A percentile compares a stretch with the other conserved stretches of the same genome.
These are phyloP conservation scores for Vombatus ursinus DNA, from an alignment of 2,113 vertebrate genomes.

Conservation along the genomic window DNA sequence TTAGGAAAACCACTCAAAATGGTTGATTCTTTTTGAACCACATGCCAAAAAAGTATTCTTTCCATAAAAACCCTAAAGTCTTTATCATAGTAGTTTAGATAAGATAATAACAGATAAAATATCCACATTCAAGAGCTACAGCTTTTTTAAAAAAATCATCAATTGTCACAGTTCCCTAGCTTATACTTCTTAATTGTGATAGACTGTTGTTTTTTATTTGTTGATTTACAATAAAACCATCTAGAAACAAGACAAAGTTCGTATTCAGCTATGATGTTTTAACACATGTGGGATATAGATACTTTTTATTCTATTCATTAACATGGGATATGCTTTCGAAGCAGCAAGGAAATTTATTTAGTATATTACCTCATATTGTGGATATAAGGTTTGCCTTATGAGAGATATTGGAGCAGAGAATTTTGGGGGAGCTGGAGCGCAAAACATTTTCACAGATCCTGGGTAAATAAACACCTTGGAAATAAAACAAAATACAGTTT, in stretches of 20 bases:
- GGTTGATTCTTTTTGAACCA: background rate
- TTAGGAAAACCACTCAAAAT: background rate
- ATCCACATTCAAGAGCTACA: background rate
- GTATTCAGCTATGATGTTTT: slow-evolving; percentile 33
- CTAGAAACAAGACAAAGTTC: slow-evolving; percentile 33
- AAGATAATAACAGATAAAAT: background rate
- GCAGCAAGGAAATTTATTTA: slow-evolving; percentile 28
- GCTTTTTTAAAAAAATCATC: background rate
- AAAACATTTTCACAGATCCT: slow-evolving; percentile 83
- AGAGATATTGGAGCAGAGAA: slow-evolving; percentile 82
- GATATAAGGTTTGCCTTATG: slow-evolving; percentile 83
- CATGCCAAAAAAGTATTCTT: background rate
- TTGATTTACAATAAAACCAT: slow-evolving; percentile 2
- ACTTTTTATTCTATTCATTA: background rate
- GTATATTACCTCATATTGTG: slow-evolving; percentile 84
- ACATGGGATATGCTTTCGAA: background rate
- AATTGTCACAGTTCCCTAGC: background rate
- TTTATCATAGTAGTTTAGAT: background rate
- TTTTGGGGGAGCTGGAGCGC: slow-evolving; percentile 83
- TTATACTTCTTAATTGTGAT: background rate
- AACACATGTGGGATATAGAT: background rate
- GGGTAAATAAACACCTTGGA: slow-evolving; percentile 81
- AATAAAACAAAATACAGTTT: slow-evolving; percentile 61
- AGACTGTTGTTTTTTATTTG: background rate
- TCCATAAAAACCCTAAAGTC: background rate